These are phyloP conservation scores for Danio albolineatus DNA, from an alignment of 2,797 vertebrate genomes.

Conservation along the genomic window DNA sequence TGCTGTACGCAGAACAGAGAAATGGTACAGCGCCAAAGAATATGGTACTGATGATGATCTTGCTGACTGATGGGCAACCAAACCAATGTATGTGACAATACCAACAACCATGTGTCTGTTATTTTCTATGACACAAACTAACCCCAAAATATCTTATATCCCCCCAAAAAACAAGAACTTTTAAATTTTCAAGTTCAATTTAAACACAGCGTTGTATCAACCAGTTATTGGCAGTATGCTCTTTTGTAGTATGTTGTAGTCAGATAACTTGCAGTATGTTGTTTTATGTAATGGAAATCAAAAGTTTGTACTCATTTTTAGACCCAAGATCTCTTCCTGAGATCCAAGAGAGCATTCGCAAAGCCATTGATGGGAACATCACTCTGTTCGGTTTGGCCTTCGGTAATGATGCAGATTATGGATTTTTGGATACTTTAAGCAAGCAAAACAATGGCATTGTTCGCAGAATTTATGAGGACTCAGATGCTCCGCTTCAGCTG, in stretches of 20 bases:
- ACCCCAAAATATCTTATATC: too few species aligned
- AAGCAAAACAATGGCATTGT: constrained; percentile 87
- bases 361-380: constrained; percentile 74
- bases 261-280: too few species aligned
- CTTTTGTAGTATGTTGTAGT: too few species aligned
- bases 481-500: constrained; percentile 87
- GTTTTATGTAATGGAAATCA: not conserved
- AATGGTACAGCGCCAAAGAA: constrained; percentile 64
- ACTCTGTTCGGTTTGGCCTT: constrained; percentile 90
- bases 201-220: too few species aligned
- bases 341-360: constrained; percentile 81
- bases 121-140: not conserved
- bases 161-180: too few species aligned
- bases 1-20: constrained; percentile 69
- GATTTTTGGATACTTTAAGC: constrained; percentile 89
- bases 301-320: constrained; percentile 6
- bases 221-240: too few species aligned
- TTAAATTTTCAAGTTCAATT: too few species aligned
- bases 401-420: constrained; percentile 83
- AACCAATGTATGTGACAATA: constrained; percentile 71
- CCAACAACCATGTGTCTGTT: not conserved
- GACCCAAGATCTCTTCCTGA: constrained; percentile 50
- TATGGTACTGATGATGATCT: constrained; percentile 84
- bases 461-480: constrained; percentile 87
- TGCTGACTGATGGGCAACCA: constrained; percentile 90